phyloP scores from a whole-genome alignment of 2,888 invertebrate genomes.

The Ypsolopha scabrella region DNA sequence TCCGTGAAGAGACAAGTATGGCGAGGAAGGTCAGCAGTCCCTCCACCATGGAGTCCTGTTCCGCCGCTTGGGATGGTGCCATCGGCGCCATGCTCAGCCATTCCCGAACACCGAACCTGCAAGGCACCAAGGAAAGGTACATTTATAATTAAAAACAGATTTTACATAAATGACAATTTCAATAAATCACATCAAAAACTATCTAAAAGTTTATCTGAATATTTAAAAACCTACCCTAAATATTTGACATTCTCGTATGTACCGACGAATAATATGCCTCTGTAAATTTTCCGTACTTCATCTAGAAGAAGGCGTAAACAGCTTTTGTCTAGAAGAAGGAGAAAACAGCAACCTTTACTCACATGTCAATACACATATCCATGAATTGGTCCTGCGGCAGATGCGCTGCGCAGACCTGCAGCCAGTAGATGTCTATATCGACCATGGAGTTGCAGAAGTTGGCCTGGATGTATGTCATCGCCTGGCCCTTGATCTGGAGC shows the following conservation, averaged over 20 bases:
- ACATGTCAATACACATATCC: slow-evolving; percentile 90
- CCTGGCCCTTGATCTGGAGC: slow-evolving; percentile 97
- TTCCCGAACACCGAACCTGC: slow-evolving; percentile 87
- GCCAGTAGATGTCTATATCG: slow-evolving; percentile 94
- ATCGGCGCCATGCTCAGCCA: slow-evolving; percentile 85
- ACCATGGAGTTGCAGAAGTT: slow-evolving; percentile 99
- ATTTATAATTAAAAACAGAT: too few species aligned
- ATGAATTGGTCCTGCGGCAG: slow-evolving; percentile 88
- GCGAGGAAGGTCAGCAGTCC: slow-evolving; percentile 92
- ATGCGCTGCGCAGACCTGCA: slow-evolving; percentile 93
- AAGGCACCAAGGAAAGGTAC: not conserved
- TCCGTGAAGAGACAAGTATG: slow-evolving; percentile 87
- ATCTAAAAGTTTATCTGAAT: too few species aligned
- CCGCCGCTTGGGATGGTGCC: slow-evolving; percentile 78
- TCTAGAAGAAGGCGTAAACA: too few species aligned
- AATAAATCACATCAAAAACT: too few species aligned
- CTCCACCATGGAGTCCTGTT: slow-evolving; percentile 94
- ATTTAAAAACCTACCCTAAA: too few species aligned
- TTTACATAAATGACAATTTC: too few species aligned
- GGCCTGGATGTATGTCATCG: slow-evolving; percentile 98
- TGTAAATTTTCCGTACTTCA: too few species aligned
- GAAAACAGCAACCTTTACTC: too few species aligned
- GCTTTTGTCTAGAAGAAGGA: too few species aligned
- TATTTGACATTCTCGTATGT: too few species aligned
- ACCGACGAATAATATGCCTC: too few species aligned